A percentile compares a stretch with the other conserved stretches of the same genome.
Evolutionary conservation across 2,113 vertebrate species (phyloP).

Genomic region (Lophotis ruficrista): DNA sequence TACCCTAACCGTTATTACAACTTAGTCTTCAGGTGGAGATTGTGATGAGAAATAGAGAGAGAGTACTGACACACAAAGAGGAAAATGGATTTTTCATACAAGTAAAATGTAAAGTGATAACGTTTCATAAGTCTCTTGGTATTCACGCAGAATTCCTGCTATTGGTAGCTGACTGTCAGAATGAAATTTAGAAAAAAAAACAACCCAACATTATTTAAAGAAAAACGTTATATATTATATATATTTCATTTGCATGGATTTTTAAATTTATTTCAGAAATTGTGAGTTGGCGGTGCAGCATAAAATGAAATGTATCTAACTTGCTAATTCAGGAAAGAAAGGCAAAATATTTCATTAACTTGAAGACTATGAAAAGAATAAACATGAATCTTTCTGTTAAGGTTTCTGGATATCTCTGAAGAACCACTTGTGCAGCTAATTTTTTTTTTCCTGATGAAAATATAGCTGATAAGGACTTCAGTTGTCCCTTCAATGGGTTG

Average conservation of each 20-base stretch:
- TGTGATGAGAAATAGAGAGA: constrained; percentile 5
- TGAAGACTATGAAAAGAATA: neutral
- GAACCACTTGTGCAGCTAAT: neutral
- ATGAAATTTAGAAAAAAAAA: neutral
- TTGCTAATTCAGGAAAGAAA: neutral
- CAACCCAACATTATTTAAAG: neutral
- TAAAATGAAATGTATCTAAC: neutral
- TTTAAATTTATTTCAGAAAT: neutral
- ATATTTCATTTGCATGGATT: neutral
- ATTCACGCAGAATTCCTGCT: neutral
- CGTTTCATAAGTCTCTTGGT: constrained; percentile 13
- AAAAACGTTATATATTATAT: neutral
- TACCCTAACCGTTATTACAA: neutral
- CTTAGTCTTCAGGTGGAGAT: constrained; percentile 32
- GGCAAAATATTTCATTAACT: neutral
- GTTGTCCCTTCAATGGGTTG: neutral
- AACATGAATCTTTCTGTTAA: neutral
- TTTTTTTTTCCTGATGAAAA: neutral
- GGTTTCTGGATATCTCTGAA: neutral
- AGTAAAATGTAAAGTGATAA: constrained; percentile 18
- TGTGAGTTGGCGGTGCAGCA: neutral
- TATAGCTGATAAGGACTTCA: neutral
- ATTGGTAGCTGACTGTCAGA: neutral
- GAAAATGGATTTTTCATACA: constrained; percentile 22
- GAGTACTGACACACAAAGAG: neutral